Evolutionary conservation across 2,113 vertebrate species (phyloP).

Genomic region (Petromus typicus): DNA sequence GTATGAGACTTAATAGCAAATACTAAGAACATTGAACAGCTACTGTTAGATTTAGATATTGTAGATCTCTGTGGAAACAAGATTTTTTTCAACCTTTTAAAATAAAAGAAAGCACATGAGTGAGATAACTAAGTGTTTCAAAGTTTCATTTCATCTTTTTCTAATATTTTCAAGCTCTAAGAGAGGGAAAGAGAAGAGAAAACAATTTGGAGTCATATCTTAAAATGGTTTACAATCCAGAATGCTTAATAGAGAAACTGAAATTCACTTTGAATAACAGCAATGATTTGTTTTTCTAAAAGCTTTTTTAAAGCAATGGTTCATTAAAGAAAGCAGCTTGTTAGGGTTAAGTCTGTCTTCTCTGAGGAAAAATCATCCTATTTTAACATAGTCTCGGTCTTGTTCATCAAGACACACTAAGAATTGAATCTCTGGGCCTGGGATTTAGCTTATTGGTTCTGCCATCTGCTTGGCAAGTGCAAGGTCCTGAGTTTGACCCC

Average conservation of each 20-base stretch:
- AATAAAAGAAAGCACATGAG: neutral
- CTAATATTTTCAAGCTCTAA: neutral
- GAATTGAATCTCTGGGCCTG: neutral
- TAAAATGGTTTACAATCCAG: neutral
- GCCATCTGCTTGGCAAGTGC: too few relatives aligned
- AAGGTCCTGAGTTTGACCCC: too few relatives aligned
- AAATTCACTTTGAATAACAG: slow-evolving; percentile 33
- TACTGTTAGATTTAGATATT: neutral
- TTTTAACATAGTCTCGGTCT: neutral
- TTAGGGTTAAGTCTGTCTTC: neutral
- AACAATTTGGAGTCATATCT: neutral
- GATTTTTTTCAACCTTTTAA: neutral
- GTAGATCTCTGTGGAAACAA: neutral
- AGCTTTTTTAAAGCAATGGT: neutral
- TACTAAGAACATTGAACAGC: neutral
- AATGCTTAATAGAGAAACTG: neutral
- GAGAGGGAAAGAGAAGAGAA: neutral
- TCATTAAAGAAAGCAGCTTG: neutral
- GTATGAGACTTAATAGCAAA: neutral
- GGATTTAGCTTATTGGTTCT: too few relatives aligned
- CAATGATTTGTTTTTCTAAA: neutral
- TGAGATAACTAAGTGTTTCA: neutral
- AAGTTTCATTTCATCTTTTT: neutral
- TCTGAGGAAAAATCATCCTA: neutral
- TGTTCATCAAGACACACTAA: neutral